Conservation (phyloP, 2,888 invertebrate species). For the Polyommatus iphigenia region DNA sequence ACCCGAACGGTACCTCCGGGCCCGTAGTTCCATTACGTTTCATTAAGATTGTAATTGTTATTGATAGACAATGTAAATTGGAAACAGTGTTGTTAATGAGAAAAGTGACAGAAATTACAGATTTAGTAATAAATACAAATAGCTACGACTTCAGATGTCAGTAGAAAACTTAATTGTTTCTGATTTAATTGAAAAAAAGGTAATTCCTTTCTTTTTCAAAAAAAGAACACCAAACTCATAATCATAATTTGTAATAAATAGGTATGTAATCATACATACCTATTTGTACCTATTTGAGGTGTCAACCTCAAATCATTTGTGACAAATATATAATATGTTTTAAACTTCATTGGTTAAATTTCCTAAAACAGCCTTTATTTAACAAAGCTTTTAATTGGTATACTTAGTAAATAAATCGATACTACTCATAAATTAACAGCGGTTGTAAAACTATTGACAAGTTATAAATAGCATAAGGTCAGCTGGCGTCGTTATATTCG, state of each 20-base stretch:
- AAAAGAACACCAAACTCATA: no score
- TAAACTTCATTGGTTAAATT: no score
- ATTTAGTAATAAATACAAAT: neutral
- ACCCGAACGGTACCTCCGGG: constrained; percentile 37
- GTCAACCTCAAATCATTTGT: no score
- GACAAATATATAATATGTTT: no score
- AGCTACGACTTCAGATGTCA: neutral
- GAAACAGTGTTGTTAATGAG: neutral
- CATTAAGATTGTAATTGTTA: constrained; percentile 39
- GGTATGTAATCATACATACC: no score
- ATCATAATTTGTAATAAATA: no score
- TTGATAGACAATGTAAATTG: neutral
- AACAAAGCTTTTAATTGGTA: neutral
- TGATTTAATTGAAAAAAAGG: neutral
- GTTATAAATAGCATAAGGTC: constrained; percentile 3
- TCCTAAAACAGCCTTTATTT: neutral
- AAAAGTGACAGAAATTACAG: neutral
- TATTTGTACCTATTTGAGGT: no score
- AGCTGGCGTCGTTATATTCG: neutral
- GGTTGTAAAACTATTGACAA: neutral
- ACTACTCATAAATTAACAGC: neutral
- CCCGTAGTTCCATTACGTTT: constrained; percentile 38
- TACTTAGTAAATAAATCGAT: neutral
- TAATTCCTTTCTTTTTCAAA: no score
- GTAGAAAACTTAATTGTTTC: neutral